A percentile compares a stretch with the other conserved stretches of the same genome.
These are phyloP conservation scores for Creontiades dilutus DNA, from an alignment of 2,888 invertebrate genomes.

Conservation along the genomic window DNA sequence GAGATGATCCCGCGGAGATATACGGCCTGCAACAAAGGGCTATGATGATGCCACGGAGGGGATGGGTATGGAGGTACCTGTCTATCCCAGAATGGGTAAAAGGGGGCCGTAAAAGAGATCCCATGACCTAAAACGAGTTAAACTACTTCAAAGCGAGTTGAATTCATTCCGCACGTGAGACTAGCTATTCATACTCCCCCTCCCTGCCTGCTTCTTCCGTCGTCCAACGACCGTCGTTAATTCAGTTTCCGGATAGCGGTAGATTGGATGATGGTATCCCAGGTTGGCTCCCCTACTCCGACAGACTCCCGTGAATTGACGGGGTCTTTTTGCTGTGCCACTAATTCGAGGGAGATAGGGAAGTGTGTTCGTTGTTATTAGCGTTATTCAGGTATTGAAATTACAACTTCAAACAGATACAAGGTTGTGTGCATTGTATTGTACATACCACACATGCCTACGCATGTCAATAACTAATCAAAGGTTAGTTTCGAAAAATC, in stretches of 20 bases:
- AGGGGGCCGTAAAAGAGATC: constrained; percentile 11
- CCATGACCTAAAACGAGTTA: constrained; percentile 40
- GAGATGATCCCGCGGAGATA: constrained; percentile 16
- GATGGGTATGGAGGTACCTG: not conserved
- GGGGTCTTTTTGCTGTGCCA: not conserved
- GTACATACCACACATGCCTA: not conserved
- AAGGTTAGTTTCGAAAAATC: no score
- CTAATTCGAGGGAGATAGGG: not conserved
- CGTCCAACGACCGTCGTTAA: not conserved
- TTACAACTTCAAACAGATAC: not conserved
- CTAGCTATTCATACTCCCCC: not conserved
- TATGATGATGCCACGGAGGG: not conserved
- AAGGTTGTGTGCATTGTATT: not conserved
- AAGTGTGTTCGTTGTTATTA: not conserved
- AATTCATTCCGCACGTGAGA: constrained; percentile 45
- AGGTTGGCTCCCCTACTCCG: not conserved
- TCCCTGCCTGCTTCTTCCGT: not conserved
- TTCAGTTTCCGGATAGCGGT: constrained; percentile 29
- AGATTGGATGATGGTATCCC: not conserved
- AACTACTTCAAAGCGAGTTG: constrained; percentile 50
- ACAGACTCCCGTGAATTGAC: constrained; percentile 24
- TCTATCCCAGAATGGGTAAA: not conserved
- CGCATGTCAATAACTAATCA: no score
- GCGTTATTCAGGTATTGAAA: no score
- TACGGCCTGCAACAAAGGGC: constrained; percentile 38